phyloP scores from a whole-genome alignment of 2,113 vertebrate species.

The Lontra canadensis region DNA sequence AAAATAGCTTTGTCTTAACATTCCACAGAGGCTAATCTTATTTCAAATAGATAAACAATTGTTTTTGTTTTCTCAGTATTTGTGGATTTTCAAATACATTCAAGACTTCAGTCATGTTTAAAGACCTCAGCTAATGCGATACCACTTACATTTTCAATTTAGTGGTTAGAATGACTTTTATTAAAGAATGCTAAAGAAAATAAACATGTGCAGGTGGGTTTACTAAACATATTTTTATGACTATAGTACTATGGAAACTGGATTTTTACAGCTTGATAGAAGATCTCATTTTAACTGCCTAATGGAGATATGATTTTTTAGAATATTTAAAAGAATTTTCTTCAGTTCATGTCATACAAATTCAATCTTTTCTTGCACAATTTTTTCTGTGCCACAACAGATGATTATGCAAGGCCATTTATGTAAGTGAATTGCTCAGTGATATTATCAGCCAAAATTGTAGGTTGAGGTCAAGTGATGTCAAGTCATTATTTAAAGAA shows the following conservation, averaged over 20 bases:
- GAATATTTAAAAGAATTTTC: constrained; percentile 20
- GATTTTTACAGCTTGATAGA: not conserved
- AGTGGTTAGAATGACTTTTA: constrained; percentile 23
- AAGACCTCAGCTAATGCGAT: not conserved
- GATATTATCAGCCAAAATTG: constrained; percentile 66
- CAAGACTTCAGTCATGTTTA: constrained; percentile 19
- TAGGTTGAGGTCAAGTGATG: constrained; percentile 74
- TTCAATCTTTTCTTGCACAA: not conserved
- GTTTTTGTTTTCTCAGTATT: constrained; percentile 16
- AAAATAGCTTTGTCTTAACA: constrained; percentile 19
- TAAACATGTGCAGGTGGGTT: not conserved
- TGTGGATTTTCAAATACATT: not conserved
- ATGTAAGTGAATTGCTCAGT: constrained; percentile 67
- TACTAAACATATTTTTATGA: constrained; percentile 39
- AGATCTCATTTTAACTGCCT: not conserved
- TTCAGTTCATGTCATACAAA: constrained; percentile 4
- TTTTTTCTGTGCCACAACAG: constrained; percentile 28
- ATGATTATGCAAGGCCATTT: constrained; percentile 43
- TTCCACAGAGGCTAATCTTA: constrained; percentile 6
- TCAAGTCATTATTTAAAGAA: constrained; percentile 70
- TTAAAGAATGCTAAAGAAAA: constrained; percentile 11
- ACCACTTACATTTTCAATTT: constrained; percentile 27
- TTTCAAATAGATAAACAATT: not conserved
- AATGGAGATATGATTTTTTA: not conserved
- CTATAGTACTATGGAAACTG: not conserved